phyloP scores from a whole-genome alignment of 2,113 vertebrate species.

The Rynchops niger region DNA sequence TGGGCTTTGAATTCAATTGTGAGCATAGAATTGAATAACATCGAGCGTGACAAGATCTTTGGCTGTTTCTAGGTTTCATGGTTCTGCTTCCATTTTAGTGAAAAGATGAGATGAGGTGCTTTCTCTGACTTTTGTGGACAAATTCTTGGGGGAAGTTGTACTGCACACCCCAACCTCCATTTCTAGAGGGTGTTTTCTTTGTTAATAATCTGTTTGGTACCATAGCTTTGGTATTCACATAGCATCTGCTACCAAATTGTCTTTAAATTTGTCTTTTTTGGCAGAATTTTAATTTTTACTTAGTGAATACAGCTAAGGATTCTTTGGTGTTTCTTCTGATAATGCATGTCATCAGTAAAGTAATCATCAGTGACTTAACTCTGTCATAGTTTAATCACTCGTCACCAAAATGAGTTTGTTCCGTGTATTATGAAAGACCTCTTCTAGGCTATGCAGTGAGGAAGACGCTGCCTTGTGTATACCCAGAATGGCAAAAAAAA shows the following conservation, averaged over 20 bases:
- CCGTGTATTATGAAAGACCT: constrained; percentile 42
- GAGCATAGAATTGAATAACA: neutral
- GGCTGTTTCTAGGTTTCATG: neutral
- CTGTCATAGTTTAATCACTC: neutral
- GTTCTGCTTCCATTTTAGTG: neutral
- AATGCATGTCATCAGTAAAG: neutral
- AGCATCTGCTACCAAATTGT: neutral
- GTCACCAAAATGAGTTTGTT: neutral
- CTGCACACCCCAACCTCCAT: neutral
- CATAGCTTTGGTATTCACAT: neutral
- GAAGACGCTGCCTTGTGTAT: constrained; percentile 72
- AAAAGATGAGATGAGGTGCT: neutral
- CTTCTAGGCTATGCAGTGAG: constrained; percentile 76
- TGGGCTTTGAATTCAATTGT: neutral
- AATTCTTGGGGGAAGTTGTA: neutral
- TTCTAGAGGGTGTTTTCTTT: neutral
- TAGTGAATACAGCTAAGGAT: neutral
- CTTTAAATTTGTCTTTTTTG: neutral
- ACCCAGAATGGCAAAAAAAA: constrained; percentile 48
- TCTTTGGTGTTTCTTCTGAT: neutral
- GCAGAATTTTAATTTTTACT: neutral
- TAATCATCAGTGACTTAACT: neutral
- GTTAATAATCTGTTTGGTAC: neutral
- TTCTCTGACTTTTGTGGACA: neutral
- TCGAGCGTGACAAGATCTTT: neutral